phyloP scores from a whole-genome alignment of 2,888 invertebrate genomes.

The Watsonalla binaria region DNA sequence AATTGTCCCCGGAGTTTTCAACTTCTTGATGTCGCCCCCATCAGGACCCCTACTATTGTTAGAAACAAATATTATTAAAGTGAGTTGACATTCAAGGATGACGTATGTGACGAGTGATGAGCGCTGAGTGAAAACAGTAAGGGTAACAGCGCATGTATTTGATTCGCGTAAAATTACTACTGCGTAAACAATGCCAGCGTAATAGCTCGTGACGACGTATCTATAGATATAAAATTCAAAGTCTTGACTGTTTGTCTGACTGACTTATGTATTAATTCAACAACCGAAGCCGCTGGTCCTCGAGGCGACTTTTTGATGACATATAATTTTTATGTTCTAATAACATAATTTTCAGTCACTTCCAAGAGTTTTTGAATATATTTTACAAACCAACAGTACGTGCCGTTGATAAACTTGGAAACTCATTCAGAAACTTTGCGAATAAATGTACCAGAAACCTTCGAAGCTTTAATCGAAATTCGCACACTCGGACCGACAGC shows the following conservation, averaged over 20 bases:
- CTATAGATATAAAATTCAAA: too few species aligned
- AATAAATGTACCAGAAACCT: constrained; percentile 69
- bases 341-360: not conserved
- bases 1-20: constrained; percentile 23
- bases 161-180: too few species aligned
- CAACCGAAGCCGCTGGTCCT: too few species aligned
- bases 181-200: too few species aligned
- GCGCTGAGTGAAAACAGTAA: too few species aligned
- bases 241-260: too few species aligned
- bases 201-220: too few species aligned
- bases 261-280: too few species aligned
- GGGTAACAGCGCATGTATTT: too few species aligned
- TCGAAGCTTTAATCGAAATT: constrained; percentile 60
- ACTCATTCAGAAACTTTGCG: constrained; percentile 48
- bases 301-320: too few species aligned
- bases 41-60: constrained; percentile 5
- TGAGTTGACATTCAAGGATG: not conserved
- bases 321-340: too few species aligned
- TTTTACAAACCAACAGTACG: constrained; percentile 27
- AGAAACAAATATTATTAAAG: not conserved
- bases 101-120: too few species aligned
- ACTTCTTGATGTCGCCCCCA: constrained; percentile 26
- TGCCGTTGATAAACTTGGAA: constrained; percentile 38
- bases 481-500: constrained; percentile 28
- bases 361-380: not conserved